Conservation (phyloP, 1,140 invertebrate genomes). For the Odontomachus brunneus region DNA sequence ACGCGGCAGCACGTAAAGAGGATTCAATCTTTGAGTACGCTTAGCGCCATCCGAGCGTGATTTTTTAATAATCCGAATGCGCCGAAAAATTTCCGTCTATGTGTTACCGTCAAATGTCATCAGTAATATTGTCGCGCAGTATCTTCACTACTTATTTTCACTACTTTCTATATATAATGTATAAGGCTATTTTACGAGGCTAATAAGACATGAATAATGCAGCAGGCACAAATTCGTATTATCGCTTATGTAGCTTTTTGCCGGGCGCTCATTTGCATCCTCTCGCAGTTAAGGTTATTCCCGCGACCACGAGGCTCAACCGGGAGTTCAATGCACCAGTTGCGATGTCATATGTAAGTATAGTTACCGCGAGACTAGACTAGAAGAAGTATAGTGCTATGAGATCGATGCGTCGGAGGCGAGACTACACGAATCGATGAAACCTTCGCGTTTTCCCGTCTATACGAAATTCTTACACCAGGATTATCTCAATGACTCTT, state of each 20-base stretch:
- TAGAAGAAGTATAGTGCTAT: neutral
- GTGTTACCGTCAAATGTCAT: neutral
- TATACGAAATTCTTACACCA: neutral
- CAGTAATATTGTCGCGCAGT: neutral
- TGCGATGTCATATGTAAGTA: slow-evolving; percentile 16
- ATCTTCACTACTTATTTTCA: neutral
- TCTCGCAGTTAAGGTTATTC: slow-evolving; percentile 31
- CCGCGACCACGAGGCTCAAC: slow-evolving; percentile 31
- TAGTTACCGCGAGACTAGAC: slow-evolving; percentile 17
- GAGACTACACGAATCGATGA: neutral
- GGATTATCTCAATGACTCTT: too few species aligned
- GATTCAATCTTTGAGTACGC: neutral
- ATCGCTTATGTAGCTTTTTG: slow-evolving; percentile 25
- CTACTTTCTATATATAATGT: too few species aligned
- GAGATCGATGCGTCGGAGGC: slow-evolving; percentile 7
- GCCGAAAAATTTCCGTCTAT: neutral
- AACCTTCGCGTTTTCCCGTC: neutral
- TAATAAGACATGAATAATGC: slow-evolving; percentile 21
- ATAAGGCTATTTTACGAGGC: neutral
- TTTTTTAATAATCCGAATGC: neutral
- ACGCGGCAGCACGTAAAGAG: neutral
- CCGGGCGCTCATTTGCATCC: slow-evolving; percentile 23
- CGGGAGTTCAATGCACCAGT: slow-evolving; percentile 46
- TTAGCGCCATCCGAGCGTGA: neutral
- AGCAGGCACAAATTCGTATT: slow-evolving; percentile 15